Evolutionary conservation across 1,140 invertebrate genomes (phyloP).

Genomic region (Charaxes varanes): DNA sequence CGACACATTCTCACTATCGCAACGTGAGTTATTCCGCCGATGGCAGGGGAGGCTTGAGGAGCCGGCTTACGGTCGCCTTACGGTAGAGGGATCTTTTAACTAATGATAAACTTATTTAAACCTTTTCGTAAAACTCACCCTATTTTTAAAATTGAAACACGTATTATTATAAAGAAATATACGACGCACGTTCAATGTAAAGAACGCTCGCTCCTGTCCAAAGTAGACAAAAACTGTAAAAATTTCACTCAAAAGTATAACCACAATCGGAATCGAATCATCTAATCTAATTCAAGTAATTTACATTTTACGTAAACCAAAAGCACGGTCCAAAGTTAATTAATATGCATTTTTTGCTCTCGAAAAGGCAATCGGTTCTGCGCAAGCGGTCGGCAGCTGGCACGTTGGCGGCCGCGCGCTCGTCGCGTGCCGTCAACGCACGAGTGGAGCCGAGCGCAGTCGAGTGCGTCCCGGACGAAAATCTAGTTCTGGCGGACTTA

Average conservation of each 20-base stretch:
- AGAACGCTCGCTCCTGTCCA: too few relatives aligned
- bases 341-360: conserved; percentile 32
- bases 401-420: conserved; percentile 34
- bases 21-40: too few relatives aligned
- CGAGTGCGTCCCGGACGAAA: conserved; percentile 4
- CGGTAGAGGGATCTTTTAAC: too few relatives aligned
- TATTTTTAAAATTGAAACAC: too few relatives aligned
- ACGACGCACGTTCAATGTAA: too few relatives aligned
- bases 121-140: too few relatives aligned
- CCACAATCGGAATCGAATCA: conserved; percentile 2
- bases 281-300: conserved; percentile 7
- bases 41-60: too few relatives aligned
- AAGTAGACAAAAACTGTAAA: neutral
- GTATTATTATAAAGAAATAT: too few relatives aligned
- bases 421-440: conserved; percentile 48
- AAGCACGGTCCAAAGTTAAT: conserved; percentile 22
- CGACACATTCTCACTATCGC: too few relatives aligned
- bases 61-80: too few relatives aligned
- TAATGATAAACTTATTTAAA: too few relatives aligned
- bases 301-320: conserved; percentile 19
- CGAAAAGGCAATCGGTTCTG: conserved; percentile 41
- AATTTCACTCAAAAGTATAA: neutral
- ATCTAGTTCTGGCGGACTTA: neutral
- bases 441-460: conserved; percentile 30
- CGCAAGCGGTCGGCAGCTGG: conserved; percentile 42